These are phyloP conservation scores for Sciurus vulgaris DNA, from an alignment of 2,797 vertebrate genomes.

Conservation along the genomic window DNA sequence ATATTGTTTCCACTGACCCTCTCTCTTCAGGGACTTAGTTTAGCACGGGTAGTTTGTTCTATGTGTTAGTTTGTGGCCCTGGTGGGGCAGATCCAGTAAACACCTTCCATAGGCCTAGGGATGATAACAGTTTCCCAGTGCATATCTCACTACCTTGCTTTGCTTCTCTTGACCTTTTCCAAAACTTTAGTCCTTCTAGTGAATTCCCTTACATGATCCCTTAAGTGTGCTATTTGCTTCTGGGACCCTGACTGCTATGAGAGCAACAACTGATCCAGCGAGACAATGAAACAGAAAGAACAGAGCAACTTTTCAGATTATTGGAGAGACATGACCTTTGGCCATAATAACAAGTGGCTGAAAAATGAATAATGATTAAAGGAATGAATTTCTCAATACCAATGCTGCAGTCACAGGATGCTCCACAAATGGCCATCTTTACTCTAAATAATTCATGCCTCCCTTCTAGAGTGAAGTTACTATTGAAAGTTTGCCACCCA, in stretches of 20 bases:
- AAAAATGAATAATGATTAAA: background rate
- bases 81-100: background rate
- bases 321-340: background rate
- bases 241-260: background rate
- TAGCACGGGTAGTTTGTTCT: background rate
- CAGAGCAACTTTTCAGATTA: background rate
- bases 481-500: background rate
- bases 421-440: background rate
- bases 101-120: background rate
- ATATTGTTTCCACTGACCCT: background rate
- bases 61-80: background rate
- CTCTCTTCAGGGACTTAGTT: background rate
- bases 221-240: background rate
- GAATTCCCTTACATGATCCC: background rate
- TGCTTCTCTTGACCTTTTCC: background rate
- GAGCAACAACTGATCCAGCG: background rate
- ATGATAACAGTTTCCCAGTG: background rate
- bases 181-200: background rate
- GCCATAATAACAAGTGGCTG: background rate
- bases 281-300: background rate
- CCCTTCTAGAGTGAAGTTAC: background rate
- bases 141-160: background rate
- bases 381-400: background rate
- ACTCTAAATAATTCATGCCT: slow-evolving; percentile 44
- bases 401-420: background rate